phyloP scores from a whole-genome alignment of 2,113 vertebrate genomes.

The Dolichallabes microphthalmus region DNA sequence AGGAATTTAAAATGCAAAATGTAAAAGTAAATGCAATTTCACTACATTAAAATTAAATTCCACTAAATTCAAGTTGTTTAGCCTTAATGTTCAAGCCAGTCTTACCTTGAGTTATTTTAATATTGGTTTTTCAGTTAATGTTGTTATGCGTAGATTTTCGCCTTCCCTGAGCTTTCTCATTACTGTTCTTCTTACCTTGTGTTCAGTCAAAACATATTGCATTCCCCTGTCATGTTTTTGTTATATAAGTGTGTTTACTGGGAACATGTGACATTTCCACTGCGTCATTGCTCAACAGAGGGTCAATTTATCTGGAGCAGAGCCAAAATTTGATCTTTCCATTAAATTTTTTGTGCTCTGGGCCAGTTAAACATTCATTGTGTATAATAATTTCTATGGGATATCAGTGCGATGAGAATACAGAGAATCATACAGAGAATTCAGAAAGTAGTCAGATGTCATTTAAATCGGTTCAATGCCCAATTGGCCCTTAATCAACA shows the following conservation, averaged over 20 bases:
- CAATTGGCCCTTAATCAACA: neutral
- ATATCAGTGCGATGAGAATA: no score
- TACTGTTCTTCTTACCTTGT: neutral
- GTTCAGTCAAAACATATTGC: conserved; percentile 14
- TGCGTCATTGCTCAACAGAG: conserved; percentile 1
- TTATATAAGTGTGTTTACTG: conserved; percentile 22
- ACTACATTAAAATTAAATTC: neutral
- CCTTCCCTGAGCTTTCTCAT: neutral
- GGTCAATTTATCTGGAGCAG: neutral
- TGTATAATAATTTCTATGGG: neutral
- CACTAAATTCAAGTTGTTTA: neutral
- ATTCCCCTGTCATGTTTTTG: neutral
- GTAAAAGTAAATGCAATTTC: neutral
- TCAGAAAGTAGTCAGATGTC: neutral
- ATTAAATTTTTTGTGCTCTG: neutral
- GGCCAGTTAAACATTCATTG: neutral
- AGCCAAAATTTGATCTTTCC: neutral
- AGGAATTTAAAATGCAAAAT: neutral
- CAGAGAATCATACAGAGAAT: no score
- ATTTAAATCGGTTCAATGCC: neutral
- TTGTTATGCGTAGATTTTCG: neutral
- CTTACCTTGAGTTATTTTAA: neutral
- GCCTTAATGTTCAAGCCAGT: neutral
- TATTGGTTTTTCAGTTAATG: neutral
- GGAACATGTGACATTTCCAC: neutral